phyloP scores from a whole-genome alignment of 2,113 vertebrate species.

The Dissostichus mawsoni region DNA sequence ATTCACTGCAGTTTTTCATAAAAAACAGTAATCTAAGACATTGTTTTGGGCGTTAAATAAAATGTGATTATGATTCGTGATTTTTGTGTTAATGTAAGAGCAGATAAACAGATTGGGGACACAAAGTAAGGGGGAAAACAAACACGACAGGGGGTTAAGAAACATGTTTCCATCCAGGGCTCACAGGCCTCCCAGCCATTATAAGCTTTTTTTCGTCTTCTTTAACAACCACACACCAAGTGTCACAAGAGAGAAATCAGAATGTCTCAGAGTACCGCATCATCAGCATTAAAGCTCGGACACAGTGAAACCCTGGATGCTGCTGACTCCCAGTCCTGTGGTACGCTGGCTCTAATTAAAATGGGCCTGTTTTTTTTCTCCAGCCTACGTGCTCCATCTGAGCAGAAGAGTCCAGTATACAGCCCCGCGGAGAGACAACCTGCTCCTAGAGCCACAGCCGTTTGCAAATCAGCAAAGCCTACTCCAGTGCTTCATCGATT shows the following conservation, averaged over 20 bases:
- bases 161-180: no score
- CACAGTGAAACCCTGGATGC: conserved; percentile 6
- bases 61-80: no score
- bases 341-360: conserved; percentile 15
- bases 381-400: background rate
- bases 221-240: no score
- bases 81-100: no score
- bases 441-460: conserved; percentile 10
- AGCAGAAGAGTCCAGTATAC: conserved; percentile 23
- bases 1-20: no score
- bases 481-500: background rate
- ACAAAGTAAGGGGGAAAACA: no score
- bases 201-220: background rate
- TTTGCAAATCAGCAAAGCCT: conserved; percentile 34
- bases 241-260: background rate
- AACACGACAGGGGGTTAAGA: no score
- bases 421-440: conserved; percentile 17
- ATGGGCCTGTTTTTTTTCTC: conserved; percentile 1
- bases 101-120: no score
- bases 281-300: conserved; percentile 1
- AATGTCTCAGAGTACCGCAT: conserved; percentile 2
- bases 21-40: no score
- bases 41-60: no score
- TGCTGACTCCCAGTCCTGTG: conserved; percentile 7
- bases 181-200: no score